Evolutionary conservation across 2,797 vertebrate genomes (phyloP), one percentile per base, ranked within the genome.

Genomic region (Centroberyx gerrardi): DNA sequence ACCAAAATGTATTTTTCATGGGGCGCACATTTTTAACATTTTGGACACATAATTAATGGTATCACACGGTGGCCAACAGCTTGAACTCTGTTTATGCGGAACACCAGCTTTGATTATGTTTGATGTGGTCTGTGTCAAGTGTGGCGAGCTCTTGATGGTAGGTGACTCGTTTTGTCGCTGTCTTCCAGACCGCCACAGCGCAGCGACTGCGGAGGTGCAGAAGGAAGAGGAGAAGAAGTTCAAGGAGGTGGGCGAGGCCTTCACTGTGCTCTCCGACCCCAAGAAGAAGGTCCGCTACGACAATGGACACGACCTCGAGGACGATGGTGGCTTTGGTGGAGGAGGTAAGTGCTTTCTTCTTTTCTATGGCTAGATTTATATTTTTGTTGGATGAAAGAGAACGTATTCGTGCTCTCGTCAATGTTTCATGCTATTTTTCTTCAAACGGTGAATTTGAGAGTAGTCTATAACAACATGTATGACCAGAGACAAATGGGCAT

Each of bases 141-240:
- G 38, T 40, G 3, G 38, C 38, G 10, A 13, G 38, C 10, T 40
- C 8, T 40, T 40, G 38, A 8, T 40, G 9, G 38, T 9, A 40
- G 38, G 9, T 8, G 22, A 36, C 5, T 28, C 29, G 17, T 28
- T 1, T 15, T 75, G 0, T 49, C 6, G 10, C 22, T 52, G 0
- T 74, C 4, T 67, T 46, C 22, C 87, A 99, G 98, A 99, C 81
- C 96, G 98, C 62, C 98, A 99, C 92, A 99, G 98, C 51, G 95
- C 95, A 48, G 98, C 98, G 0, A 97, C 96, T 59, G 94, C 96
- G 1, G 98, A 99, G 68, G 94, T 99, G 60, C 98, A 99, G 84
- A 99, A 99, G 74, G 98, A 99, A 61, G 98, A 99, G 71, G 98
- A 99, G 78, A 99, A 99, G 93, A 99, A 99, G 62, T 99, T 99